Evolutionary conservation across 2,113 vertebrate genomes (phyloP).

Genomic region (Phrynosoma blainvillii): DNA sequence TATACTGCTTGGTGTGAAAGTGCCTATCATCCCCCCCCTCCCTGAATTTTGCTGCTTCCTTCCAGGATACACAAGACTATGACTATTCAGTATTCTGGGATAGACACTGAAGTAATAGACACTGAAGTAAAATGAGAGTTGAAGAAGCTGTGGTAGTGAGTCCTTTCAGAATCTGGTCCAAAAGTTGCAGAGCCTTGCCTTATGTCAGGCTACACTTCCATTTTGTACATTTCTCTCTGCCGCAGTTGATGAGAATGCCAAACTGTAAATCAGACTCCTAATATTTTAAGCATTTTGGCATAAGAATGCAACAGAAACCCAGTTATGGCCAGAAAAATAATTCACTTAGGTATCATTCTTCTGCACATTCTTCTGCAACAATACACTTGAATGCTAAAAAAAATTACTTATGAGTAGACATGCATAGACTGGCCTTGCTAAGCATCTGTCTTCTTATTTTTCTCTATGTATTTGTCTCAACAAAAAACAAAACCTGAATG

Average conservation of each 20-base stretch:
- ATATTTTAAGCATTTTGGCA: not conserved
- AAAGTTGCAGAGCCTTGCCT: not conserved
- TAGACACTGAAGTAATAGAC: not conserved
- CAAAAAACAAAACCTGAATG: too few species aligned
- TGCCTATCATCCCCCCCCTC: too few species aligned
- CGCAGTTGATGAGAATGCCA: constrained; percentile 5
- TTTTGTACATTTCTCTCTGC: not conserved
- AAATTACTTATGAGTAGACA: not conserved
- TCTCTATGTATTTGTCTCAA: not conserved
- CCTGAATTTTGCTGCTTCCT: not conserved
- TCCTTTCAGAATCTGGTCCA: not conserved
- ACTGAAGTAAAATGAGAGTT: not conserved
- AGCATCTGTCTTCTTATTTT: not conserved
- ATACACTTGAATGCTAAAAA: too few species aligned
- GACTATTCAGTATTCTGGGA: not conserved
- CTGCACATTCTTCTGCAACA: not conserved
- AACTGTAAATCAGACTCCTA: constrained; percentile 9
- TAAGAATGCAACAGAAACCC: not conserved
- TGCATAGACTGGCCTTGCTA: not conserved
- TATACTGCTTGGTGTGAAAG: too few species aligned
- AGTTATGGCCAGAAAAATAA: not conserved
- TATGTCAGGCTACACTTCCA: not conserved
- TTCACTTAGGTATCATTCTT: not conserved
- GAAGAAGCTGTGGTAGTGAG: not conserved
- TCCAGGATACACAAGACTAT: not conserved